Evolutionary conservation across 2,888 invertebrate species (phyloP).

Genomic region (Lycophotia porphyrea): DNA sequence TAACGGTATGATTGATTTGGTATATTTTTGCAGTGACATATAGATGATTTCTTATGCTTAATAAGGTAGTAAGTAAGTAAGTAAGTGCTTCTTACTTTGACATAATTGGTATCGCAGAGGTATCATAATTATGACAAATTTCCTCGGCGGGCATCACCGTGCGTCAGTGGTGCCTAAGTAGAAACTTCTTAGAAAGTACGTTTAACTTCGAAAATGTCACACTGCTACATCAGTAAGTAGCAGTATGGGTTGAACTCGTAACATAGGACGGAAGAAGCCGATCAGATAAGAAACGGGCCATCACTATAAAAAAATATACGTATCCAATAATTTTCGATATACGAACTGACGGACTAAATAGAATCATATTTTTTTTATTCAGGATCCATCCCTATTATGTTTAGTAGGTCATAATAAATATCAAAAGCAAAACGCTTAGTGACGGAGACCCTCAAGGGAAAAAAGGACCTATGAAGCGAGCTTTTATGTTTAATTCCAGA

Average conservation of each 20-base stretch:
- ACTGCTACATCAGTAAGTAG: no score
- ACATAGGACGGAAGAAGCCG: background rate
- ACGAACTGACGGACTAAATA: no score
- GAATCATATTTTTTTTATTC: no score
- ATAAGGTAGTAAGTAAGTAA: no score
- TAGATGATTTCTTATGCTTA: no score
- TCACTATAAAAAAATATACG: no score
- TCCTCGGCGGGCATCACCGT: background rate
- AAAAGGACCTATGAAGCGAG: background rate
- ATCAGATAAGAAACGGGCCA: background rate
- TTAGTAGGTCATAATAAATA: background rate
- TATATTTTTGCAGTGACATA: no score
- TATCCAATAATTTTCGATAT: no score
- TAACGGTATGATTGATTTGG: background rate
- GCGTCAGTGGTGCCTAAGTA: background rate
- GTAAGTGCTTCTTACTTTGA: no score
- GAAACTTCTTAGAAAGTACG: background rate
- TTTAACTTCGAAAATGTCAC: background rate
- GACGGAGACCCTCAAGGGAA: background rate
- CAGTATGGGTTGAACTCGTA: background rate
- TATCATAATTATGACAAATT: background rate
- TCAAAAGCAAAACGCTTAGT: background rate
- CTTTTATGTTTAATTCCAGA: slow-evolving; percentile 16
- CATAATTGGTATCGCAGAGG: no score
- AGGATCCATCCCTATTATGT: no score